Evolutionary conservation across 2,888 invertebrate species (phyloP), one percentile per base, ranked within the genome.

Genomic region (Plagodis dolabraria): DNA sequence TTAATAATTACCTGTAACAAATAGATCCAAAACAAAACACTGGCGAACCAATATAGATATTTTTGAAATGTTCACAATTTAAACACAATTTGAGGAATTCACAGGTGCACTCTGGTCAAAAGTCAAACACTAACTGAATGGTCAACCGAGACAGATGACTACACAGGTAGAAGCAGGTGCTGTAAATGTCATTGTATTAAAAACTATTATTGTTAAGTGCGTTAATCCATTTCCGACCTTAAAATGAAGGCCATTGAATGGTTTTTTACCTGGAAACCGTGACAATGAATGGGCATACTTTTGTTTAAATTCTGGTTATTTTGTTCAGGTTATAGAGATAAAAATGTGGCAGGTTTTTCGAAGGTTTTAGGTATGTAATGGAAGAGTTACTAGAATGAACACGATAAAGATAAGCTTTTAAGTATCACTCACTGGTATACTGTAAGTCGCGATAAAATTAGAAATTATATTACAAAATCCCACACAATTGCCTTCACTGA

Each of bases 151-250:
- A 47, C 67, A 67, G 63, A 60, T 60, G 63, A 68, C 53, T 58
- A 60, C 53, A 52, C 57, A 47, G 63, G 58, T 57, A 61, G 8
- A 10, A 45, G 60, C 69, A 69, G 69, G 67, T 69, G 69, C 12
- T 61, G 56, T 33, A 57, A 61, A 61, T 61, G 53, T 51, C 52
- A 55, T 69, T 67, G 67, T 67, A 65, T 57, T 64, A 66, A 63
- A 65, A 61, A 63, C 65, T 50, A 58, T 60, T 57, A 62, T 62
- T 52, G 55, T 40, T 50, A 53, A 54, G 35, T 33, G n/a, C 1
- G 38, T 8, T 59, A 57, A 11, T 9, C 62, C 42, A 64, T 55
- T 63, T 59, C 53, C 45, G 40, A 12, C 53, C 53, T 63, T 68
- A 63, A 60, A 22, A 10, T 5, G 0, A 52, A 53, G 35, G 49